A percentile compares a stretch with the other conserved stretches of the same genome.
Evolutionary conservation across 2,888 invertebrate species (phyloP).

Genomic region (Platycnemis pennipes): DNA sequence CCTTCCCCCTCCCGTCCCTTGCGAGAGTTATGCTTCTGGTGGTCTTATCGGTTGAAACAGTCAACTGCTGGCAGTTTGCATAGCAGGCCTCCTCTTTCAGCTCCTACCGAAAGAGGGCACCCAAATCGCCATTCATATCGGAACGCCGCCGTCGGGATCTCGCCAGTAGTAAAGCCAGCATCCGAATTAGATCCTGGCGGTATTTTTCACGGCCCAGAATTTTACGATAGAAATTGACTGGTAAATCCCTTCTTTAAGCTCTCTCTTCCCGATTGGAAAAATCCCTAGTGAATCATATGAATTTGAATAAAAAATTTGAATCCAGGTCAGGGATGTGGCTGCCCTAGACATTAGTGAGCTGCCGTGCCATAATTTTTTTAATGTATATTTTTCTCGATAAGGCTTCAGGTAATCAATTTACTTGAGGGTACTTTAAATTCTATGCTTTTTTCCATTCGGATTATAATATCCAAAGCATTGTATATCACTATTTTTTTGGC

Average conservation of each 20-base stretch:
- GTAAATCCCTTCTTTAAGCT: background rate
- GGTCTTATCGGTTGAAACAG: background rate
- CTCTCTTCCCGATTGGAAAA: background rate
- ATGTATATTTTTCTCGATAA: too few species aligned
- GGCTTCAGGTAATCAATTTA: too few species aligned
- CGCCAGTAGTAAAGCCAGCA: background rate
- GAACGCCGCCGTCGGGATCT: background rate
- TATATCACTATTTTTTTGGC: too few species aligned
- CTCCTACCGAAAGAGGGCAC: too few species aligned
- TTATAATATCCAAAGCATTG: too few species aligned
- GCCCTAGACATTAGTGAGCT: background rate
- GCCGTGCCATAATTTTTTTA: too few species aligned
- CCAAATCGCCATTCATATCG: background rate
- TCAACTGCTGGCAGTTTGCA: background rate
- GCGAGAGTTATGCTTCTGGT: background rate
- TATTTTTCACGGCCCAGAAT: background rate
- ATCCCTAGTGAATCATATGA: background rate
- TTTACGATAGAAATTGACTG: background rate
- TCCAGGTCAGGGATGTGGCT: background rate
- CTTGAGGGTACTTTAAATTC: too few species aligned
- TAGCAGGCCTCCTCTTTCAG: too few species aligned
- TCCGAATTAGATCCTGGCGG: background rate
- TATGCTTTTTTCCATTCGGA: too few species aligned
- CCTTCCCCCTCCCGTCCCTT: too few species aligned
- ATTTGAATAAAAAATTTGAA: background rate